Evolutionary conservation across 2,113 vertebrate genomes (phyloP).

Genomic region (Regulus satrapa): DNA sequence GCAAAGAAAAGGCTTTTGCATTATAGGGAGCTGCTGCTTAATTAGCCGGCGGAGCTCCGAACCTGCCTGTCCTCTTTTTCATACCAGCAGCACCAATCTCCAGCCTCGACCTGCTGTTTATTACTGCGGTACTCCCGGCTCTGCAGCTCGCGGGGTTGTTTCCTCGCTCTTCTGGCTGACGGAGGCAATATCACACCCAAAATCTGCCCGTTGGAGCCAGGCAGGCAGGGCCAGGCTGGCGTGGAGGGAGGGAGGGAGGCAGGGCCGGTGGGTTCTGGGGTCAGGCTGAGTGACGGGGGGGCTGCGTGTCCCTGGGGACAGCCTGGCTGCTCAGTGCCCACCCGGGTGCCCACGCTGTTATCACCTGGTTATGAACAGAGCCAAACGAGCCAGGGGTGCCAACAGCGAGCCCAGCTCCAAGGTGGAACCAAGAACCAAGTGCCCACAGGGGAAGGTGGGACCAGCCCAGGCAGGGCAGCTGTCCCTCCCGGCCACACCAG

Average conservation of each 20-base stretch:
- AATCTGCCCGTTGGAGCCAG: background rate
- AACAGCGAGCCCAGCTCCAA: accelerated
- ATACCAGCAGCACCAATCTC: constrained; percentile 32
- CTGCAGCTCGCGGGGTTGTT: constrained; percentile 5
- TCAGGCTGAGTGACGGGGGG: background rate
- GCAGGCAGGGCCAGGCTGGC: accelerated
- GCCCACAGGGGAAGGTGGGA: background rate
- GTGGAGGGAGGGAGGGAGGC: background rate
- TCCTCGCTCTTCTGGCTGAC: background rate
- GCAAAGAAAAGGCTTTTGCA: constrained; percentile 52
- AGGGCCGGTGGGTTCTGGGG: background rate
- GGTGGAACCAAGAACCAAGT: background rate
- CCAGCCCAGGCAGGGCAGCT: background rate
- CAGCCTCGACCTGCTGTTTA: constrained; percentile 50
- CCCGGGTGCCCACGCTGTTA: accelerated
- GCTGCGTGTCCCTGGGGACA: background rate
- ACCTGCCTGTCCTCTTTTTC: constrained; percentile 51
- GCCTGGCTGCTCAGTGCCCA: background rate
- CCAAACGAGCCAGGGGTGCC: background rate
- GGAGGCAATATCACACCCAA: background rate
- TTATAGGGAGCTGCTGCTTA: constrained; percentile 60
- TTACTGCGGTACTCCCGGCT: constrained; percentile 39
- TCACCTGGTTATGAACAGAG: background rate
- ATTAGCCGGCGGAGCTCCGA: constrained; percentile 50
- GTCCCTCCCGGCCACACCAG: background rate